Percentiles rank a stretch among this genome's conserved stretches.
Conservation (phyloP, 2,888 invertebrate genomes). For the Lasioglossum figueresi region DNA sequence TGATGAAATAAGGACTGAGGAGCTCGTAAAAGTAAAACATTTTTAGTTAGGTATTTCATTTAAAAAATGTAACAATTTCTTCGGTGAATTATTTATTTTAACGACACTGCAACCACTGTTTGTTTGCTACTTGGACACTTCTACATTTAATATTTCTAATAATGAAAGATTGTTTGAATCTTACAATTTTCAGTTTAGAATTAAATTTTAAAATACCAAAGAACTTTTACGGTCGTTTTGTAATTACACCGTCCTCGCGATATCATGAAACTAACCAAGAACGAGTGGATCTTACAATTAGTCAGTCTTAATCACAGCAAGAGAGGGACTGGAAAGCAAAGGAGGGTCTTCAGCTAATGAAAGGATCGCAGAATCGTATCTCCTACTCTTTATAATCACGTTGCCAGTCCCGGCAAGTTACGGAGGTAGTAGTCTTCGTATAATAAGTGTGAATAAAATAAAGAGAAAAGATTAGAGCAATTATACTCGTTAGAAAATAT, state of each 20-base stretch:
- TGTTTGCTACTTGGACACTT: not conserved
- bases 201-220: not conserved
- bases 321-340: constrained; percentile 1
- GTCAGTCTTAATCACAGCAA: not conserved
- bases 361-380: constrained; percentile 5
- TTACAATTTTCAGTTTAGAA: not conserved
- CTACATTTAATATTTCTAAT: not conserved
- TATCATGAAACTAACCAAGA: not conserved
- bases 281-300: not conserved
- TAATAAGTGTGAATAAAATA: not conserved
- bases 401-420: not conserved
- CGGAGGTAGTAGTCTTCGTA: not conserved
- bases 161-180: not conserved
- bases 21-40: too few relatives aligned
- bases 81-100: too few relatives aligned
- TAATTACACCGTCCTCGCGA: not conserved
- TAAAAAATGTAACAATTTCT: too few relatives aligned
- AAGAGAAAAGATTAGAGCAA: not conserved
- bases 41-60: too few relatives aligned
- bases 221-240: not conserved
- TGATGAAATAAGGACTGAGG: too few relatives aligned
- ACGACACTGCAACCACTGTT: not conserved
- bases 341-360: not conserved
- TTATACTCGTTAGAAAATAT: not conserved
- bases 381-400: not conserved